Evolutionary conservation across 37 sponge, comb jelly and placozoan species (phyloP).

Genomic region (Cliona cf. orientalis): DNA sequence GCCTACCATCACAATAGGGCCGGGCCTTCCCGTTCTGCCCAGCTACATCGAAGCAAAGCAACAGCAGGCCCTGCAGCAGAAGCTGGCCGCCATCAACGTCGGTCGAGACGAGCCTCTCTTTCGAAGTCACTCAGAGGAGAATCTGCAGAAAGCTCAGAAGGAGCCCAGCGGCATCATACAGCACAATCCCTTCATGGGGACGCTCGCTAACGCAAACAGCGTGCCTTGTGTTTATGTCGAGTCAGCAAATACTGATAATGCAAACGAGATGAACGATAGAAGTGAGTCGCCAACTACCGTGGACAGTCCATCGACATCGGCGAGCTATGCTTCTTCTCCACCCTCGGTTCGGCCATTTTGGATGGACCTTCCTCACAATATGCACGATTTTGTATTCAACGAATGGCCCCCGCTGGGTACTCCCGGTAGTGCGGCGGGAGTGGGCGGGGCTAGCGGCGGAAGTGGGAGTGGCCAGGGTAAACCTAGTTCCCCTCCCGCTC

Average conservation of each 20-base stretch:
- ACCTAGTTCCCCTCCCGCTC: constrained; percentile 57
- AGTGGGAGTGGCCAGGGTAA: neutral
- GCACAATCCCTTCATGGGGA: constrained; percentile 90
- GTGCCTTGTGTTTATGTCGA: constrained; percentile 87
- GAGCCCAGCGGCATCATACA: constrained; percentile 57
- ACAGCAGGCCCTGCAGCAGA: constrained; percentile 70
- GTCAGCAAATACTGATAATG: constrained; percentile 21
- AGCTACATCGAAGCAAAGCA: constrained; percentile 65
- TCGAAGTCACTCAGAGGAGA: constrained; percentile 85
- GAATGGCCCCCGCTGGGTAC: constrained; percentile 72
- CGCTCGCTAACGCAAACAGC: constrained; percentile 74
- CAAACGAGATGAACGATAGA: neutral
- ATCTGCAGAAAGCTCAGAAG: constrained; percentile 63
- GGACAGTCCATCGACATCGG: constrained; percentile 81
- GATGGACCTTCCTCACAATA: constrained; percentile 46
- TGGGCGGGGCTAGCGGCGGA: neutral
- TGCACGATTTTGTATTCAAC: constrained; percentile 54
- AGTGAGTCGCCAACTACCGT: constrained; percentile 36
- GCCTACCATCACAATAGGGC: constrained; percentile 18
- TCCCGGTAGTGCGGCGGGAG: neutral
- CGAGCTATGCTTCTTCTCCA: constrained; percentile 81
- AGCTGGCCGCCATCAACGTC: constrained; percentile 55
- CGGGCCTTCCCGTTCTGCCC: constrained; percentile 41
- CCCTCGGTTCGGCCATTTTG: constrained; percentile 65
- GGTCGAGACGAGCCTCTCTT: constrained; percentile 35